Evolutionary conservation across 2,888 invertebrate species (phyloP), one percentile per base, ranked within the genome.

Genomic region (Nomada hirtipes): DNA sequence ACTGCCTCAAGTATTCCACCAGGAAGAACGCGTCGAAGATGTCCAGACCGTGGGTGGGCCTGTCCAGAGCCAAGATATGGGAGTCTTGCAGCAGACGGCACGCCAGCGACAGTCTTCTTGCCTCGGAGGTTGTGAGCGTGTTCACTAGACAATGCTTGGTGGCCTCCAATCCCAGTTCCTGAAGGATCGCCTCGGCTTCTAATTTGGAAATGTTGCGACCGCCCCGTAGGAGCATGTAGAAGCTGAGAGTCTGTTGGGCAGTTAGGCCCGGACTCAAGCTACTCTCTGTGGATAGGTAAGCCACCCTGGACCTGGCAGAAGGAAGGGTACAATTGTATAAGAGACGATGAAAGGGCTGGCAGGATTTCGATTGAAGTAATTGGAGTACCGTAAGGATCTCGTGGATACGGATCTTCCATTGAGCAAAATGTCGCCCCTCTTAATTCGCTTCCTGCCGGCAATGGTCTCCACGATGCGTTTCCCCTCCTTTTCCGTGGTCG

Each of bases 11-110:
- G 93, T 98, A 99, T 93, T 99, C 98, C 76, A 99, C 97, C 67
- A 99, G 94, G 94, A 99, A 99, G 94, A 98, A 99, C 0, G 98
- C 98, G 91, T 99, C 99, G 90, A 99, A 98, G 84, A 99, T 98
- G 91, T 99, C 98, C 96, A 98, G 97, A 76, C 97, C 97, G 90
- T 96, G 96, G 0, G 97, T 97, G 0, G 98, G 98, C 94, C 98
- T 97, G 93, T 98, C 98, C 76, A 98, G 94, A 44, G 98, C 96
- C 0, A 99, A 95, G 61, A 99, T 96, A 79, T 98, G 98, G 87
- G 97, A 97, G 92, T 98, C 98, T 50, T 98, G 95, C 57, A 98
- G 94, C 53, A 99, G 94, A 89, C 98, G 98, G 90, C 98, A 98
- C 0, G 98, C 99, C 1, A 99, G 97, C 88, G 98, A 97, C 55